A percentile compares a stretch with the other conserved stretches of the same genome.
Conservation (phyloP, 2,797 vertebrate genomes). For the Mormyrus hasselquistii region DNA sequence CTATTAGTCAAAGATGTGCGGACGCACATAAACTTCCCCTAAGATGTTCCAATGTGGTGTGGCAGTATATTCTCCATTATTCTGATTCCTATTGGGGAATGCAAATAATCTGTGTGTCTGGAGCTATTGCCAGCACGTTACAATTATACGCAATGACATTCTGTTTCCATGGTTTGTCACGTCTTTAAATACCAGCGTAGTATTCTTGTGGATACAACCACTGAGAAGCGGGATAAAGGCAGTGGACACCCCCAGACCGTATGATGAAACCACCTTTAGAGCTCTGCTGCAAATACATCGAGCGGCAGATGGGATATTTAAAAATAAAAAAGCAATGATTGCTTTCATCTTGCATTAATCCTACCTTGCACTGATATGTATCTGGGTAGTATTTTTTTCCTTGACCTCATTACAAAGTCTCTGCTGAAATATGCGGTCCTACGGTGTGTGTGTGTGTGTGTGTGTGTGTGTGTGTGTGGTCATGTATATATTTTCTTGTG, state of each 20-base stretch:
- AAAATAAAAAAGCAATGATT: slow-evolving; percentile 5
- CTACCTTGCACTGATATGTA: neutral
- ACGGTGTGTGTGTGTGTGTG: neutral
- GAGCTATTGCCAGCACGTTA: neutral
- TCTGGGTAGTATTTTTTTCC: neutral
- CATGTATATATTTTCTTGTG: neutral
- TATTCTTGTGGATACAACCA: neutral
- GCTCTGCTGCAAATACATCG: neutral
- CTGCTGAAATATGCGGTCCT: neutral
- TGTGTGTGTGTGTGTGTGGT: neutral
- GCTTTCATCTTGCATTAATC: neutral
- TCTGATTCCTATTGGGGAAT: neutral
- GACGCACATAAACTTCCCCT: neutral
- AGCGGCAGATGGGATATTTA: neutral
- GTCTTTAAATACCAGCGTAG: neutral
- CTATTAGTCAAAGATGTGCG: neutral
- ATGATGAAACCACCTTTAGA: neutral
- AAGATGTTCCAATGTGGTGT: no score
- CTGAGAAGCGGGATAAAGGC: neutral
- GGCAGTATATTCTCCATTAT: neutral
- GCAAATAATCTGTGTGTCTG: neutral
- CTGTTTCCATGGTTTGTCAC: neutral
- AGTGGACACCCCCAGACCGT: neutral
- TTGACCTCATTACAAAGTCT: neutral
- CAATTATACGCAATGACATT: neutral